Evolutionary conservation across 2,113 vertebrate genomes (phyloP), one percentile per base, ranked within the genome.

Genomic region (Nannospalax galili): DNA sequence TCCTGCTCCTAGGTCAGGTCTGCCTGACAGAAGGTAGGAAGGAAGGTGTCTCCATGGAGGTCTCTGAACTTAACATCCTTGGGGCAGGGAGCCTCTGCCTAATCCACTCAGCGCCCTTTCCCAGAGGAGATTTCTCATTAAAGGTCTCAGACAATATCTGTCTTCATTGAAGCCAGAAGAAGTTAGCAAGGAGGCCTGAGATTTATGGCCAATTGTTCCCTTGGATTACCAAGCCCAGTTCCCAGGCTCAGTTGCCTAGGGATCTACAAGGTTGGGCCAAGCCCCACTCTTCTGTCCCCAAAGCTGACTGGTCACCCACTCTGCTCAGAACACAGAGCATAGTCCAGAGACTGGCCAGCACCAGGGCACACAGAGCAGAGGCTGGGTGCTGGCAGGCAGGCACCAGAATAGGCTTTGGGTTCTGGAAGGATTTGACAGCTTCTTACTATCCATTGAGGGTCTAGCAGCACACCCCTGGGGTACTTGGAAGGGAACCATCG

Each of bases 1-100:
- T 37, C 58, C 82, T 37, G 9, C 1, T 5, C 7, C 45, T 42
- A 5, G 0, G 26, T 30, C 70, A 62, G 69, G 48, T 62, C 85
- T 52, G 72, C 64, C 72, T 15, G 52, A 19, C 0, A 20, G 56
- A 20, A 26, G 67, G n/a, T 6, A 37, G 62, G 9, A 22, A 67
- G 92, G 67, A 73, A 30, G 87, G 52, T 24, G 3, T 28, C 72
- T 48, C 26, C 20, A 19, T 60, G 70, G 81, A 22, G 7, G 37
- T 15, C 73, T 69, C 60, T 32, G 1, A 11, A 5, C 26, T 20
- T 3, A 30, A 17, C 19, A 24, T 58, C 67, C 69, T 56, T 3
- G 0, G 1, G 26, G 17, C 40, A 0, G 1, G 56, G 74, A 30
- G n/a, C 65, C 14, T 32, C 79, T 14, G 32, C 35, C 58, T 0